Conservation (phyloP, 2,888 invertebrate genomes). For the Acronicta psi region DNA sequence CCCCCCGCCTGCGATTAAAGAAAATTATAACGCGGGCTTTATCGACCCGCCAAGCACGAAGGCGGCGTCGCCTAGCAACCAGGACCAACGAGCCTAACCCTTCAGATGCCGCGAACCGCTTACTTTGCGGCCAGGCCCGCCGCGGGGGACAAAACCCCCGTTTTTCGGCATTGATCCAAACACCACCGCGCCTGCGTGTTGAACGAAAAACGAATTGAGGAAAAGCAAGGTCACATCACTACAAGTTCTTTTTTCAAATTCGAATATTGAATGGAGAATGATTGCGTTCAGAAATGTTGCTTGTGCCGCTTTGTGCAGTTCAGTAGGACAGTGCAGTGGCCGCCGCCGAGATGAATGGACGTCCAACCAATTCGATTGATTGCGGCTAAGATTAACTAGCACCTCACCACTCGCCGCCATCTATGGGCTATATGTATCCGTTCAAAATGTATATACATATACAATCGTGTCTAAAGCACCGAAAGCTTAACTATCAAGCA, state of each 20-base stretch:
- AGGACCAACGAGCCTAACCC: constrained; percentile 77
- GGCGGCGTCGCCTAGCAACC: constrained; percentile 85
- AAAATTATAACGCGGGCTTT: constrained; percentile 81
- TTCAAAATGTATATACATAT: not conserved
- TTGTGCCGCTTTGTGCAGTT: constrained; percentile 69
- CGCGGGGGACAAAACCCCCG: constrained; percentile 78
- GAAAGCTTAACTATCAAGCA: not conserved
- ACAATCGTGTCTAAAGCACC: not conserved
- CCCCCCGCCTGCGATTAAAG: constrained; percentile 77
- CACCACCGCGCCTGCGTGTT: constrained; percentile 85
- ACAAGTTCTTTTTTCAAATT: constrained; percentile 86
- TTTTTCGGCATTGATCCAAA: constrained; percentile 88
- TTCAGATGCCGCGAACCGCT: constrained; percentile 85
- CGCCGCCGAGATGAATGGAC: constrained; percentile 43
- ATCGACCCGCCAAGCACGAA: constrained; percentile 79
- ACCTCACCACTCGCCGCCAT: constrained; percentile 11
- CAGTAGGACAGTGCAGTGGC: constrained; percentile 71
- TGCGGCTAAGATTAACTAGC: constrained; percentile 26
- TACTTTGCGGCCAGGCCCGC: constrained; percentile 80
- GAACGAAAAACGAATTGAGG: constrained; percentile 84
- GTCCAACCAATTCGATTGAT: constrained; percentile 40
- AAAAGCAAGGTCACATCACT: constrained; percentile 87
- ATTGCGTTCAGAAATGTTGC: constrained; percentile 78
- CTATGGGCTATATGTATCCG: constrained; percentile 4
- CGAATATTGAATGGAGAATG: constrained; percentile 86